These are phyloP conservation scores for Pseudotriccus pelzelni DNA, from an alignment of 2,797 vertebrate species.

Conservation along the genomic window DNA sequence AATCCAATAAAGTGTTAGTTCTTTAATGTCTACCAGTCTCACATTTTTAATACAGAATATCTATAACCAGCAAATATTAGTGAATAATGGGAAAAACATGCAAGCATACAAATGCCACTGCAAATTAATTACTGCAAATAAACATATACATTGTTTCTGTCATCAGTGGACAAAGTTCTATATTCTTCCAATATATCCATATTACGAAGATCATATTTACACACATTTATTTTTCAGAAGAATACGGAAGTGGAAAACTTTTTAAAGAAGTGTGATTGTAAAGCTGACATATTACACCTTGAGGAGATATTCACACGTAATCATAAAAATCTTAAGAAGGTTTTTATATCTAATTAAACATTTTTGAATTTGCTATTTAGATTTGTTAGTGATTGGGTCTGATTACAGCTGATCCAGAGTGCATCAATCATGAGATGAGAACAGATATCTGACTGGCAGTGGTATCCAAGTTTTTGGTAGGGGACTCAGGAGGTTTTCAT, in stretches of 20 bases:
- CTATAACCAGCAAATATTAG: neutral
- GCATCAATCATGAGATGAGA: neutral
- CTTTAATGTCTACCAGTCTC: neutral
- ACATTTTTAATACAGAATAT: neutral
- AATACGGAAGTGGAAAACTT: neutral
- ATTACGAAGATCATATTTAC: neutral
- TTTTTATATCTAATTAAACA: neutral
- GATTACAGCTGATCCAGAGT: neutral
- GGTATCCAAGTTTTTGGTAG: neutral
- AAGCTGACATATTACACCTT: neutral
- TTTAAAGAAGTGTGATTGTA: neutral
- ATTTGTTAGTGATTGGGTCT: neutral
- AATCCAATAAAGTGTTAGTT: neutral
- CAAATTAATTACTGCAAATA: neutral
- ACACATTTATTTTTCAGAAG: neutral
- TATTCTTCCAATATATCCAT: neutral
- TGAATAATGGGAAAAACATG: neutral
- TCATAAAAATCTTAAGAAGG: neutral
- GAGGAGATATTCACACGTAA: neutral
- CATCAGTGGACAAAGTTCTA: neutral
- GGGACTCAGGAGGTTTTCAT: neutral
- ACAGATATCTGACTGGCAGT: neutral
- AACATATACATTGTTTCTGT: neutral
- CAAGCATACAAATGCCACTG: neutral
- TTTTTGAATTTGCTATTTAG: neutral